Percentiles rank a stretch among this genome's conserved stretches.
These are phyloP conservation scores for Spermophilus dauricus DNA, from an alignment of 2,113 vertebrate species.

Conservation along the genomic window DNA sequence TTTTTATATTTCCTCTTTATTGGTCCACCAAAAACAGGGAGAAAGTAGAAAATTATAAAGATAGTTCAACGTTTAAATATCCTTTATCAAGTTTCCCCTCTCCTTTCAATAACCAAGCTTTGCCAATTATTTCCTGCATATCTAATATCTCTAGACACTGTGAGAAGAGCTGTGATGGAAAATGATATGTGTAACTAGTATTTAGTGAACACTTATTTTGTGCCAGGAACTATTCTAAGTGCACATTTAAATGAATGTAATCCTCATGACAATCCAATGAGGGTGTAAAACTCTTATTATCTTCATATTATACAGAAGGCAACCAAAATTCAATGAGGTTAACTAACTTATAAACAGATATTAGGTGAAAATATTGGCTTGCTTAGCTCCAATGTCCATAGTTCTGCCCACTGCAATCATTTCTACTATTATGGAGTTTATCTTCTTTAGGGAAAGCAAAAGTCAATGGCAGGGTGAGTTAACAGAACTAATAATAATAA, in stretches of 20 bases:
- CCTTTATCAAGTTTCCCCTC: neutral
- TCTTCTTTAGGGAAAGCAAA: neutral
- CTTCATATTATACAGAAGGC: neutral
- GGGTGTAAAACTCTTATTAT: neutral
- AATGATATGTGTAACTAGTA: conserved; percentile 20
- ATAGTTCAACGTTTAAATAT: neutral
- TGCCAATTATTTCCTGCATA: neutral
- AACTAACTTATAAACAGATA: neutral
- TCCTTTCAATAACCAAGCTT: neutral
- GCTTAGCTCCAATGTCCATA: neutral
- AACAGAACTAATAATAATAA: neutral
- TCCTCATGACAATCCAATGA: neutral
- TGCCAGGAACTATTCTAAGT: neutral
- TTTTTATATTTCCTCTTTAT: conserved; percentile 31
- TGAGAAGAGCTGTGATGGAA: neutral
- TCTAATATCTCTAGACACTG: neutral
- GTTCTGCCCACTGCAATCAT: neutral
- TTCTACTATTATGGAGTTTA: neutral
- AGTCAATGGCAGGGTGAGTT: neutral
- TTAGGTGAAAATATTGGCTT: neutral
- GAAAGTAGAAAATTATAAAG: conserved; percentile 6
- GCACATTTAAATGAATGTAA: neutral
- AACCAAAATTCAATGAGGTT: neutral
- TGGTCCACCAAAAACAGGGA: neutral
- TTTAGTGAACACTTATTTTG: neutral